These are phyloP conservation scores for Bubo scandiacus DNA, from an alignment of 2,113 vertebrate genomes.

Conservation along the genomic window DNA sequence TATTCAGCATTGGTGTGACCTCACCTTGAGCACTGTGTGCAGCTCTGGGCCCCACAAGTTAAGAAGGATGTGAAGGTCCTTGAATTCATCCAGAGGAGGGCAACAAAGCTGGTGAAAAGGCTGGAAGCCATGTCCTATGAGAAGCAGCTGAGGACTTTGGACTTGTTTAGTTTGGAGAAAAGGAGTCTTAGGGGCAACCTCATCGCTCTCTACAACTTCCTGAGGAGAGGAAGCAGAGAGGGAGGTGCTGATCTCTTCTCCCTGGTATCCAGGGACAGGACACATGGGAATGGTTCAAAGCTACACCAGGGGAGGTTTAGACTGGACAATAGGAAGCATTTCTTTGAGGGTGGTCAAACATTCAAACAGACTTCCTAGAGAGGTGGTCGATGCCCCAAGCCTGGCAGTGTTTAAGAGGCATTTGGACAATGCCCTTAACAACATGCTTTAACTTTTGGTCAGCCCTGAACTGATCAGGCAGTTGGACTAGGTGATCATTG, in stretches of 20 bases:
- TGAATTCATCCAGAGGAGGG: neutral
- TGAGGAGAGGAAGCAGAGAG: neutral
- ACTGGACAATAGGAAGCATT: neutral
- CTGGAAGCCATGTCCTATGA: neutral
- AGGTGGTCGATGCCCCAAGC: neutral
- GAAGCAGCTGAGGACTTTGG: neutral
- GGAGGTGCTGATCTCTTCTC: neutral
- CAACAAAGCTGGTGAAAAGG: neutral
- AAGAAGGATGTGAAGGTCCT: no score
- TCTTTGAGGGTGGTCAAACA: neutral
- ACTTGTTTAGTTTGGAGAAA: neutral
- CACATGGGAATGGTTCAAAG: neutral
- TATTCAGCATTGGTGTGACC: accelerated
- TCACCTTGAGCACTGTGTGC: neutral
- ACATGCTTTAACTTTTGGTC: neutral
- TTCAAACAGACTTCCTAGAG: neutral
- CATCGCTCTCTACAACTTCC: neutral
- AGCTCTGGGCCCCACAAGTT: neutral
- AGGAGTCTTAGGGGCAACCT: neutral
- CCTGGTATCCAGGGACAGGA: neutral
- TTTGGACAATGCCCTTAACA: neutral
- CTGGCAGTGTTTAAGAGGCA: neutral
- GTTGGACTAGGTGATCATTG: neutral
- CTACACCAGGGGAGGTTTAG: neutral
- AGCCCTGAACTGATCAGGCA: neutral